These are phyloP conservation scores for Blastobasis lacticolella DNA, from an alignment of 2,888 invertebrate genomes.

Conservation along the genomic window DNA sequence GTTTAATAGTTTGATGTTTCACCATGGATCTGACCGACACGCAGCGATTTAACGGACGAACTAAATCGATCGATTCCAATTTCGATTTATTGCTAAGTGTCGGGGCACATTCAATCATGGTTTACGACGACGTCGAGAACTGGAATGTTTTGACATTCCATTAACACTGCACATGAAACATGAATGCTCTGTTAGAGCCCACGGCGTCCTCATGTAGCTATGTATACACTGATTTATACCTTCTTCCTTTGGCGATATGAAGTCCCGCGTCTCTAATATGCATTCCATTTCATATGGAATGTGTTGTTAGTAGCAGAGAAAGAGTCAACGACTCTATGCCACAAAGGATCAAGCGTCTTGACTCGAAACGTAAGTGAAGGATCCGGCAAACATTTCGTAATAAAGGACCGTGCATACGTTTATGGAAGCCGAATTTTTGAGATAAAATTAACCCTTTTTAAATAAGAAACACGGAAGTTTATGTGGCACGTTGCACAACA, in stretches of 20 bases:
- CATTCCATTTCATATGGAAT: no score
- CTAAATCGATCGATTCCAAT: conserved; percentile 1
- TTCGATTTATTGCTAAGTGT: conserved; percentile 9
- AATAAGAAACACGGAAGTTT: background rate
- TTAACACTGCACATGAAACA: conserved; percentile 12
- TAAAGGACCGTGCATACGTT: background rate
- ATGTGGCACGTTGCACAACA: no score
- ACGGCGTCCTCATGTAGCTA: no score
- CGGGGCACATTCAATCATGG: conserved; percentile 12
- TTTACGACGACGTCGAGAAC: conserved; percentile 6
- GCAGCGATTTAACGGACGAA: background rate
- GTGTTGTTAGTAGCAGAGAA: no score
- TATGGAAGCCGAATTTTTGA: conserved; percentile 24
- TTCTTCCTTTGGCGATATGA: no score
- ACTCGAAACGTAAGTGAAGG: conserved; percentile 27
- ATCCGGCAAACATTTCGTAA: conserved; percentile 24
- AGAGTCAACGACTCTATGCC: conserved; percentile 28
- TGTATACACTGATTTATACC: no score
- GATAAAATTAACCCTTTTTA: conserved; percentile 23
- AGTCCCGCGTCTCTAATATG: no score
- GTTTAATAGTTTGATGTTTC: conserved; percentile 31
- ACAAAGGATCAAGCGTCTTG: conserved; percentile 17
- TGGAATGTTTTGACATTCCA: conserved; percentile 7
- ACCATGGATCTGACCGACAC: background rate
- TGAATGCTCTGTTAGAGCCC: no score